phyloP scores from a whole-genome alignment of 2,888 invertebrate genomes.

The Dryocosmus kuriphilus region DNA sequence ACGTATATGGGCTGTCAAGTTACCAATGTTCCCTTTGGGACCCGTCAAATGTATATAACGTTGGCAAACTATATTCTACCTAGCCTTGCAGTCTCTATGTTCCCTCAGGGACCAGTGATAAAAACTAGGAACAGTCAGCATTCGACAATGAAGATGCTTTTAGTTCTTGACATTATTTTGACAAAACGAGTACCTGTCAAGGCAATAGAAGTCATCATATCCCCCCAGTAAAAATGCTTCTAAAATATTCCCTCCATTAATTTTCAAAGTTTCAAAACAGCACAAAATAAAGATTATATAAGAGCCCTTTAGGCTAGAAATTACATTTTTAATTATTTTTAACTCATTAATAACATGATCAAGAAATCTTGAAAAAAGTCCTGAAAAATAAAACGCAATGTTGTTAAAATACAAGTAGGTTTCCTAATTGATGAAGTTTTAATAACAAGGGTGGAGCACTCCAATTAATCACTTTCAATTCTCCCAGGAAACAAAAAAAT shows the following conservation, averaged over 20 bases:
- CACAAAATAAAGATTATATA: background rate
- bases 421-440: conserved; percentile 11
- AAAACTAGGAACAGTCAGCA: conserved; percentile 73
- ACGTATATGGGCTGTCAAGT: conserved; percentile 70
- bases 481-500: conserved; percentile 41
- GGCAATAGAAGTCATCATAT: background rate
- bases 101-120: conserved; percentile 70
- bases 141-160: conserved; percentile 67
- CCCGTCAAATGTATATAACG: conserved; percentile 71
- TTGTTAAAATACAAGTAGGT: background rate
- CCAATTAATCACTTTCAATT: conserved; percentile 4
- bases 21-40: conserved; percentile 72
- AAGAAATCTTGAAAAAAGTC: background rate
- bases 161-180: conserved; percentile 53
- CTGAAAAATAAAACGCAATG: background rate
- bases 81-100: conserved; percentile 62
- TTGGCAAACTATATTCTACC: conserved; percentile 64
- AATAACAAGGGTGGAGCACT: background rate
- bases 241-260: background rate
- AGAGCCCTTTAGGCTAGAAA: too few relatives aligned
- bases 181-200: conserved; percentile 45
- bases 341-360: background rate
- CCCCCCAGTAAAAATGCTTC: background rate
- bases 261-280: background rate
- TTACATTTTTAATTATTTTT: background rate